phyloP scores from a whole-genome alignment of 2,113 vertebrate genomes.

The Melanotaenia duboulayi region DNA sequence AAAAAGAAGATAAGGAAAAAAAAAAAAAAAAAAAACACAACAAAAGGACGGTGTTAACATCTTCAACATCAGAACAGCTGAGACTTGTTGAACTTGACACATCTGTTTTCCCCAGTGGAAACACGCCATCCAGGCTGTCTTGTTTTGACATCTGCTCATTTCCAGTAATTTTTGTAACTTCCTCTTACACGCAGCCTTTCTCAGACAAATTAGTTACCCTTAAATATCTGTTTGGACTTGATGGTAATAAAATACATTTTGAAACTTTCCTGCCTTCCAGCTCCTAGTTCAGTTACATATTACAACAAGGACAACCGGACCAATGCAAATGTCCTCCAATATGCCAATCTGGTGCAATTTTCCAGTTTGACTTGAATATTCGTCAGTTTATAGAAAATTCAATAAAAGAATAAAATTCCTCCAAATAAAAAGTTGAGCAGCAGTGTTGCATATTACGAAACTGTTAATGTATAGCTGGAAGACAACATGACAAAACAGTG shows the following conservation, averaged over 20 bases:
- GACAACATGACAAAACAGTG: too few species aligned
- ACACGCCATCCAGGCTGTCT: neutral
- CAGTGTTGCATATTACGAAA: neutral
- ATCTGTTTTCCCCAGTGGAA: neutral
- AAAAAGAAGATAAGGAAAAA: neutral
- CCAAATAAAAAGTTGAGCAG: neutral
- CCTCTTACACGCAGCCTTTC: neutral
- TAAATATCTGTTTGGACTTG: neutral
- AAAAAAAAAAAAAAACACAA: neutral
- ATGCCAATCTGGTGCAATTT: too few species aligned
- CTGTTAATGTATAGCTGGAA: too few species aligned
- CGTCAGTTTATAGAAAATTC: too few species aligned
- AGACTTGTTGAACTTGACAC: slow-evolving; percentile 2
- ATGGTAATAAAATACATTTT: neutral
- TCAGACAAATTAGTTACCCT: too few species aligned
- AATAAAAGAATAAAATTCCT: neutral
- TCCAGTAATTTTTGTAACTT: neutral
- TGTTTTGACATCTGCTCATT: neutral
- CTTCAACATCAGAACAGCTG: slow-evolving; percentile 24
- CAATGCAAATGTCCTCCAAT: too few species aligned
- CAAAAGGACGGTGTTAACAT: slow-evolving; percentile 1
- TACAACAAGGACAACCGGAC: too few species aligned
- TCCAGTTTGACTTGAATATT: too few species aligned
- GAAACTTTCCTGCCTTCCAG: neutral
- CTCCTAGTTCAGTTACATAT: too few species aligned